Evolutionary conservation across 2,888 invertebrate genomes (phyloP).

Genomic region (Encarsia formosa): DNA sequence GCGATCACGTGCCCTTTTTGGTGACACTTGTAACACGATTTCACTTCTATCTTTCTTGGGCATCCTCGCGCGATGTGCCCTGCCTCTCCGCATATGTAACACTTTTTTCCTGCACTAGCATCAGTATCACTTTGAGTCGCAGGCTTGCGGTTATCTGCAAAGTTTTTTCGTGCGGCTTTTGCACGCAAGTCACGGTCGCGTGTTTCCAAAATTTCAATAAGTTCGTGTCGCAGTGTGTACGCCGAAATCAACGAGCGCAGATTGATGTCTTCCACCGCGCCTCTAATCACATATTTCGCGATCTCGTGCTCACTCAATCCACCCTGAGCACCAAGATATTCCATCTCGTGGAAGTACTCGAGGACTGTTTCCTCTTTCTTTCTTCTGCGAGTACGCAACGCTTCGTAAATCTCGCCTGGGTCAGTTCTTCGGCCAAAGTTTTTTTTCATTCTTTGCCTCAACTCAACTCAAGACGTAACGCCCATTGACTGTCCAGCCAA

Average conservation of each 20-base stretch:
- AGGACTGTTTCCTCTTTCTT: not conserved
- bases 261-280: not conserved
- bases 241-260: not conserved
- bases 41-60: not conserved
- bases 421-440: not conserved
- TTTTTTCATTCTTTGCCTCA: not conserved
- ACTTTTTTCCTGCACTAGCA: not conserved
- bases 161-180: not conserved
- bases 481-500: not conserved
- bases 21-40: not conserved
- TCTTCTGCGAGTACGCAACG: not conserved
- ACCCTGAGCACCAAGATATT: not conserved
- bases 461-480: not conserved
- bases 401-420: not conserved
- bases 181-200: not conserved
- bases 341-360: not conserved
- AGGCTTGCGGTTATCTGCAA: not conserved
- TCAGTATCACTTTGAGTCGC: not conserved
- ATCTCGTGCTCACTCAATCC: not conserved
- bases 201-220: not conserved
- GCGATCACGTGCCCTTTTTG: not conserved
- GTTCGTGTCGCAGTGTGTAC: not conserved
- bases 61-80: not conserved
- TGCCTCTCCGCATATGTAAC: not conserved
- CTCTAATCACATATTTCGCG: not conserved